These are phyloP conservation scores for Pipistrellus pipistrellus DNA, from an alignment of 2,797 vertebrate species.

Conservation along the genomic window DNA sequence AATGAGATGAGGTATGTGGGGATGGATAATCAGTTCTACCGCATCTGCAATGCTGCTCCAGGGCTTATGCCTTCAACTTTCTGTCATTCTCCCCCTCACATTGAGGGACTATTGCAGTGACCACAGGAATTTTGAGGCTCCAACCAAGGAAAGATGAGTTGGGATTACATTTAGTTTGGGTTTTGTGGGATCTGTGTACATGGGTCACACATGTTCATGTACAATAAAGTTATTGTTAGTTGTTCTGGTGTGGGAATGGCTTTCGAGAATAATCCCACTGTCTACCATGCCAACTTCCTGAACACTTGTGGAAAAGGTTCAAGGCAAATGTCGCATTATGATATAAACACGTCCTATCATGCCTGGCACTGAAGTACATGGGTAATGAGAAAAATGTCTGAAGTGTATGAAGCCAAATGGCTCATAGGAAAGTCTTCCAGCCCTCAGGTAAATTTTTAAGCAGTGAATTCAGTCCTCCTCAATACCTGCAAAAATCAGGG, in stretches of 20 bases:
- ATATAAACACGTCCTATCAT: not conserved
- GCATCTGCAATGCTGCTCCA: too few species aligned
- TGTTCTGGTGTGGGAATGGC: not conserved
- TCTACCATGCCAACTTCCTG: not conserved
- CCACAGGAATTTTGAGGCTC: too few species aligned
- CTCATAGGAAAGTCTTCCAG: not conserved
- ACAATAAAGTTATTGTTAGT: not conserved
- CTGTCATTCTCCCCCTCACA: too few species aligned
- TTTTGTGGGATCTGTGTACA: too few species aligned
- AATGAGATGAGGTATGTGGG: too few species aligned
- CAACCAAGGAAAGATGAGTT: too few species aligned
- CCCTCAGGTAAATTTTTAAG: not conserved
- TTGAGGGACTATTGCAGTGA: too few species aligned
- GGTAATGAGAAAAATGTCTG: not conserved
- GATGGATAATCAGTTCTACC: too few species aligned
- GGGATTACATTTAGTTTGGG: too few species aligned
- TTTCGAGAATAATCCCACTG: constrained; percentile 19
- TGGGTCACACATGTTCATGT: too few species aligned
- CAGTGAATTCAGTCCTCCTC: constrained; percentile 47
- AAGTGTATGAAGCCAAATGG: not conserved
- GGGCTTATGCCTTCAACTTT: too few species aligned
- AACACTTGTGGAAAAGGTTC: not conserved
- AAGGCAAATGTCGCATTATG: not conserved
- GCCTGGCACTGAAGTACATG: not conserved
- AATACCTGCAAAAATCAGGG: not conserved